These are phyloP conservation scores for Anguilla japonica DNA, from an alignment of 2,113 vertebrate genomes.

Conservation along the genomic window DNA sequence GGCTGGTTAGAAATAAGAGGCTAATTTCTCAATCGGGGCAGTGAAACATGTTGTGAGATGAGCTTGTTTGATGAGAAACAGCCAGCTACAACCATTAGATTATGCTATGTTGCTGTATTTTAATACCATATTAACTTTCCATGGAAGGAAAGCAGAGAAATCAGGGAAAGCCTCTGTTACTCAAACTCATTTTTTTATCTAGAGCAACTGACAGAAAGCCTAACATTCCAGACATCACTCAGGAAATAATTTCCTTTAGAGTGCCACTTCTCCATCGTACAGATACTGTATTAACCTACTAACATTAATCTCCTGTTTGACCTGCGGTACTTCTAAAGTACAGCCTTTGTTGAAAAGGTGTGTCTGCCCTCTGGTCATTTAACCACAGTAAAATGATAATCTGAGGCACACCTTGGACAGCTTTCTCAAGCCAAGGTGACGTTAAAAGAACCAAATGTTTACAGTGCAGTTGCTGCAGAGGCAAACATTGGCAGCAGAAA, in stretches of 20 bases:
- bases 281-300: background rate
- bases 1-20: background rate
- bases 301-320: background rate
- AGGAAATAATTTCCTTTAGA: background rate
- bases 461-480: background rate
- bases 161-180: background rate
- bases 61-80: background rate
- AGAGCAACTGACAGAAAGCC: background rate
- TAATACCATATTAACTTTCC: background rate
- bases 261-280: background rate
- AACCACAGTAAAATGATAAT: background rate
- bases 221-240: background rate
- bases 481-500: background rate
- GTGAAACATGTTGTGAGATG: background rate
- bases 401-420: background rate
- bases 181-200: background rate
- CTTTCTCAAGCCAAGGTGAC: background rate
- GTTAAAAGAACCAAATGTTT: background rate
- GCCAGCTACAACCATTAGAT: background rate
- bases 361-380: background rate
- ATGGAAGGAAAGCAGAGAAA: background rate
- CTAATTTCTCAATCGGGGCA: background rate
- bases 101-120: background rate
- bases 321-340: background rate
- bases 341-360: conserved; percentile 7